A percentile compares a stretch with the other conserved stretches of the same genome.
Evolutionary conservation across 2,113 vertebrate genomes (phyloP).

Genomic region (Pongo pygmaeus): DNA sequence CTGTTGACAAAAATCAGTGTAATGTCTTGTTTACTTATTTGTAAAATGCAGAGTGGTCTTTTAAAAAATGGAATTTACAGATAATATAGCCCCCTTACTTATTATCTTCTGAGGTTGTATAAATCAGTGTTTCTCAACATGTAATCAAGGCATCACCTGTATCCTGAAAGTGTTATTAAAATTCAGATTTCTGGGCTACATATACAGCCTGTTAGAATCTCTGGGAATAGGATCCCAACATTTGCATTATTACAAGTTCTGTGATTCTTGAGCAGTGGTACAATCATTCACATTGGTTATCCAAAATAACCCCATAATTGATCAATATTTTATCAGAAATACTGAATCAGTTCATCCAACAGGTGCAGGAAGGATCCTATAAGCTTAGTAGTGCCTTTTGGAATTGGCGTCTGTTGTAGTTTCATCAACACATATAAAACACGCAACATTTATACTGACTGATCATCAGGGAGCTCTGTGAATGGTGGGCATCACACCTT

Average conservation of each 20-base stretch:
- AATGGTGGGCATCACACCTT: neutral
- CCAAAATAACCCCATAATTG: neutral
- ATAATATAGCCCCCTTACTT: neutral
- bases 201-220: neutral
- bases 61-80: neutral
- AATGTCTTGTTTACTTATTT: neutral
- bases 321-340: neutral
- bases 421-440: neutral
- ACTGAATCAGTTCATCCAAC: neutral
- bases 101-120: neutral
- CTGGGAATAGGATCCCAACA: neutral
- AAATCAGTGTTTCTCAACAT: neutral
- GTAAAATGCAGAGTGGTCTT: neutral
- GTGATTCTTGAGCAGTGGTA: neutral
- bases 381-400: neutral
- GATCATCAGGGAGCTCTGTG: neutral
- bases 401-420: neutral
- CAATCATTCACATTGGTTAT: neutral
- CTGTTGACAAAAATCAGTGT: neutral
- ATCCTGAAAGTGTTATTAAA: neutral
- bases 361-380: neutral
- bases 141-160: neutral
- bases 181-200: neutral
- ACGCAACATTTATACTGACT: neutral
- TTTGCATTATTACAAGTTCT: neutral